Evolutionary conservation across 2,113 vertebrate species (phyloP).

Genomic region (Tauraco erythrolophus): DNA sequence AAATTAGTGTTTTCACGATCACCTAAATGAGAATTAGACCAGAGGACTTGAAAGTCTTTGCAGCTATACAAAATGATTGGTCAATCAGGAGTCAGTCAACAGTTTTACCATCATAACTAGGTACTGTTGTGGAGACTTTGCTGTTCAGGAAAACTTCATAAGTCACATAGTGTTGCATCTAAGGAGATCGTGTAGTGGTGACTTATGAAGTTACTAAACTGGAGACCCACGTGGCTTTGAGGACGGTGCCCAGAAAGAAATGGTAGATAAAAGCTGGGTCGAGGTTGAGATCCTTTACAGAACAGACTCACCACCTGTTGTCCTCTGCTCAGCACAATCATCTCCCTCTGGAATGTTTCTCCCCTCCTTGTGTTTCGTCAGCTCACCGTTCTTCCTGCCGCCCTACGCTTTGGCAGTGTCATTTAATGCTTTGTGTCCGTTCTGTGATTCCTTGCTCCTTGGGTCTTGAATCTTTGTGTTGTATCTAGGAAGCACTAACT

Average conservation of each 20-base stretch:
- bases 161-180: too few relatives aligned
- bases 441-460: background rate
- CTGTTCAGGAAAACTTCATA: too few relatives aligned
- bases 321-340: background rate
- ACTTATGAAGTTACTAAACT: background rate
- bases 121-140: background rate
- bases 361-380: background rate
- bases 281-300: background rate
- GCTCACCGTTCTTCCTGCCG: background rate
- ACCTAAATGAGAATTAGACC: background rate
- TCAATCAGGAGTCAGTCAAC: background rate
- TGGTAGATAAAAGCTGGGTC: background rate
- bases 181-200: accelerated
- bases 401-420: background rate
- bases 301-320: accelerated
- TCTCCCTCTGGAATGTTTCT: background rate
- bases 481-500: background rate
- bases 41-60: background rate
- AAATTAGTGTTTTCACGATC: background rate
- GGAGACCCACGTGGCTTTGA: background rate
- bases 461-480: background rate
- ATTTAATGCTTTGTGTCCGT: background rate
- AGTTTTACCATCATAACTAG: background rate
- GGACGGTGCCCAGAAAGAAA: background rate
- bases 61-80: background rate